Evolutionary conservation across 2,888 invertebrate genomes (phyloP), one percentile per base, ranked within the genome.

Genomic region (Sminthurides aquaticus): DNA sequence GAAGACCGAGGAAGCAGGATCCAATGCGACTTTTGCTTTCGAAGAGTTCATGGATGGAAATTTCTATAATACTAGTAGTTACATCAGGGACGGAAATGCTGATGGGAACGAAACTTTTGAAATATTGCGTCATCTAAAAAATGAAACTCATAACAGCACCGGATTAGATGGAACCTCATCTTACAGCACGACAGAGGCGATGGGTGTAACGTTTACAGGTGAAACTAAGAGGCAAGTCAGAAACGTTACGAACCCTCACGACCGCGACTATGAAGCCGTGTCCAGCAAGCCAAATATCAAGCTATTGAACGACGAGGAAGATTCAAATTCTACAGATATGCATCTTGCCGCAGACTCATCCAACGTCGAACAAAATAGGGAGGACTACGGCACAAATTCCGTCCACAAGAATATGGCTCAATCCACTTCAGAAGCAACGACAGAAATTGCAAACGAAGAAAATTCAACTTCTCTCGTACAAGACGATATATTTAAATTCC

Each of bases 1-100:
- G n/a, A n/a, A n/a, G n/a, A 26, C 27, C 26, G 18, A 22, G 11
- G 56, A 22, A 3, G 15, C 11, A 18, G 22, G 25, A 25, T 57
- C 26, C 18, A 24, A 25, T 25, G 25, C 5, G 18, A 22, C 55
- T 24, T 34, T 52, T 22, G 52, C 52, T 20, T 52, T 52, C 22
- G 52, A 52, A 52, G 52, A 52, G 22, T 52, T 52, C 20, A 52
- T 52, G 52, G 52, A 52, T 52, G 22, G 52, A 15, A 22, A 22
- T 20, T 52, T 52, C 20, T 52, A 52, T 20, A 52, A 20, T 20
- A 52, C 8, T 34, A 34, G 15, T 15, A 34, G 43, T 34, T 34
- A 34, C 15, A 15, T 11, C 5, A 15, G 43, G 15, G 43, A 34
- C 8, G 43, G 15, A 34, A 34, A 5, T 15, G 15, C 43, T 11